These are phyloP conservation scores for Arbacia lixula DNA, from an alignment of 53 echinoderm and acorn worm genomes.

Conservation along the genomic window DNA sequence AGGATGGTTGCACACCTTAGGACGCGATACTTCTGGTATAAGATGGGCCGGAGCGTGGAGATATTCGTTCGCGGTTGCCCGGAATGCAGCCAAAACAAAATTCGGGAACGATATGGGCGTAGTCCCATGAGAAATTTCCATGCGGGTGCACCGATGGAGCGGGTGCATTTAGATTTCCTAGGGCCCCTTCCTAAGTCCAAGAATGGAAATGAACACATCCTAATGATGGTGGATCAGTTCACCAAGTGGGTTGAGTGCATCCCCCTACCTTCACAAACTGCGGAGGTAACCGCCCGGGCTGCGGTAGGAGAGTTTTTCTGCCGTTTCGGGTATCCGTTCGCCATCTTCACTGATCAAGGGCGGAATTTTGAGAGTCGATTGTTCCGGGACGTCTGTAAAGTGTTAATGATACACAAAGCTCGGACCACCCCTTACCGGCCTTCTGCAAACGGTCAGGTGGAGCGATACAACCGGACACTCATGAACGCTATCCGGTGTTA, in stretches of 20 bases:
- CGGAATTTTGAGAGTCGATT: constrained; percentile 64
- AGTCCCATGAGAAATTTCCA: no score
- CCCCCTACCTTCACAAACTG: constrained; percentile 1
- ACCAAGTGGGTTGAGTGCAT: constrained; percentile 15
- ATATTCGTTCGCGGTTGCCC: no score
- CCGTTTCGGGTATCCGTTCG: constrained; percentile 2
- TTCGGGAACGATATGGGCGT: no score
- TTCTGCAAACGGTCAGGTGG: constrained; percentile 68
- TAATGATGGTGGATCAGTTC: background rate
- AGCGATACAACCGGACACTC: constrained; percentile 58
- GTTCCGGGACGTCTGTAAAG: constrained; percentile 36
- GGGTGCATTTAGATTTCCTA: no score
- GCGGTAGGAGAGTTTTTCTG: constrained; percentile 1
- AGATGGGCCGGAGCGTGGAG: no score
- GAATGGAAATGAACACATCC: background rate
- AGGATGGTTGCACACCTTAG: no score
- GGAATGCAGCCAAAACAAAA: no score
- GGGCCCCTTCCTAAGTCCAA: no score
- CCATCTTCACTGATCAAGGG: constrained; percentile 57
- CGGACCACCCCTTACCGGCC: constrained; percentile 60
- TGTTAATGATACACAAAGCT: constrained; percentile 59
- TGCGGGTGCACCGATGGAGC: no score
- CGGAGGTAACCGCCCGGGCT: background rate
- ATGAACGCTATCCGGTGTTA: constrained; percentile 64
- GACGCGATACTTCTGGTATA: no score